Evolutionary conservation across 2,888 invertebrate species (phyloP).

Genomic region (Drosophila kambysellisi): DNA sequence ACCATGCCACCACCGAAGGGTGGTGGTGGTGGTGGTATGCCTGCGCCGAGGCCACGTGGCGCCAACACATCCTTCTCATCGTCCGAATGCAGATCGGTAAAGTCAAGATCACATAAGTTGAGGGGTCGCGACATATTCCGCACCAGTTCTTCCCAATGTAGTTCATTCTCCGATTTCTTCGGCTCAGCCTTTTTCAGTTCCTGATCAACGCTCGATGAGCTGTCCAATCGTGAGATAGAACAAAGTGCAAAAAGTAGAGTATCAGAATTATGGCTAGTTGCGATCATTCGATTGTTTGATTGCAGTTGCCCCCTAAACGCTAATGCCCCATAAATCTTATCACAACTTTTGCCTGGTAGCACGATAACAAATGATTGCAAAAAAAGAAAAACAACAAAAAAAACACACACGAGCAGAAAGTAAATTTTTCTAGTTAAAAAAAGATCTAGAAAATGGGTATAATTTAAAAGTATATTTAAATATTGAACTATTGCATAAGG

Average conservation of each 20-base stretch:
- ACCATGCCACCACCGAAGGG: slow-evolving; percentile 87
- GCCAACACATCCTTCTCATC: slow-evolving; percentile 93
- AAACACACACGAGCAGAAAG: slow-evolving; percentile 12
- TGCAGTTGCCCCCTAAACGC: slow-evolving; percentile 22
- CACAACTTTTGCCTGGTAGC: slow-evolving; percentile 50
- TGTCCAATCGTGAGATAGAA: slow-evolving; percentile 58
- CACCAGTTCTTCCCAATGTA: slow-evolving; percentile 97
- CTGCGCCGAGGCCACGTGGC: slow-evolving; percentile 88
- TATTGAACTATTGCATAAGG: not conserved
- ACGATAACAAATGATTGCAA: slow-evolving; percentile 46
- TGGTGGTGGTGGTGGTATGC: slow-evolving; percentile 92
- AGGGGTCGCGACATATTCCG: slow-evolving; percentile 91
- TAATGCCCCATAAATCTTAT: slow-evolving; percentile 49
- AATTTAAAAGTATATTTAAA: not conserved
- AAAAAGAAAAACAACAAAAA: slow-evolving; percentile 4
- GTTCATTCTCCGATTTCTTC: slow-evolving; percentile 96
- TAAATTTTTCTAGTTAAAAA: slow-evolving; percentile 26
- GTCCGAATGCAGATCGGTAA: slow-evolving; percentile 95
- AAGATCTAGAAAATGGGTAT: not conserved
- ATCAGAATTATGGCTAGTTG: slow-evolving; percentile 26
- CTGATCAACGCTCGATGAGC: slow-evolving; percentile 91
- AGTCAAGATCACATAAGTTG: slow-evolving; percentile 97
- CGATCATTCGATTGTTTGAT: slow-evolving; percentile 23
- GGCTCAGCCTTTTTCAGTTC: slow-evolving; percentile 89
- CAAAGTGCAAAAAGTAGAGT: slow-evolving; percentile 26